Evolutionary conservation across 2,888 invertebrate genomes (phyloP).

Genomic region (Eilema griseolum): DNA sequence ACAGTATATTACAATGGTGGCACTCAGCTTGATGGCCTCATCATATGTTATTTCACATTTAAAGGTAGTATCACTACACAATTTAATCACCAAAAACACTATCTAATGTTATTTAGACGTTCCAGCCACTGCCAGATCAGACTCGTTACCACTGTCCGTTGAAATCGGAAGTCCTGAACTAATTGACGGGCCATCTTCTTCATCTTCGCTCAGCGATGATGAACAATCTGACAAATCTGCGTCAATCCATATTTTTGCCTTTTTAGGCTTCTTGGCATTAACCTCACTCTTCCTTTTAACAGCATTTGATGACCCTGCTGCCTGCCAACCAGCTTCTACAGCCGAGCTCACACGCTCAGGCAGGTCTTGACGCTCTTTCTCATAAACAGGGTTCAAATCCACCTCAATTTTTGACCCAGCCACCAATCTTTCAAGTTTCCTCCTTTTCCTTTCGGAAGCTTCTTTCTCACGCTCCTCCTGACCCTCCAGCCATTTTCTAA

Average conservation of each 20-base stretch:
- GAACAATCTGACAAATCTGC: slow-evolving; percentile 84
- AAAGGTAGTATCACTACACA: too few species aligned
- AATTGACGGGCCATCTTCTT: slow-evolving; percentile 60
- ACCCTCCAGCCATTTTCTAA: slow-evolving; percentile 96
- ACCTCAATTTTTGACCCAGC: slow-evolving; percentile 91
- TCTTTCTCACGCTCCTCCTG: slow-evolving; percentile 94
- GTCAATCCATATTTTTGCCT: slow-evolving; percentile 84
- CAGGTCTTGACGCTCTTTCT: slow-evolving; percentile 91
- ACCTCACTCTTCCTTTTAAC: slow-evolving; percentile 75
- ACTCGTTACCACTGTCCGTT: slow-evolving; percentile 81
- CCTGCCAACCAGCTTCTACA: slow-evolving; percentile 93
- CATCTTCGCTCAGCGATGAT: slow-evolving; percentile 80
- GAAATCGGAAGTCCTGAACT: slow-evolving; percentile 58
- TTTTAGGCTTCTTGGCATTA: slow-evolving; percentile 68
- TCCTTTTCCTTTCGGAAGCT: slow-evolving; percentile 90
- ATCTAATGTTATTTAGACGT: slow-evolving; percentile 13
- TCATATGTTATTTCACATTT: too few species aligned
- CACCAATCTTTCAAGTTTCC: slow-evolving; percentile 92
- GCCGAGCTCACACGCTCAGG: slow-evolving; percentile 95
- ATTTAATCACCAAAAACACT: background rate
- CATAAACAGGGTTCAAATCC: slow-evolving; percentile 93
- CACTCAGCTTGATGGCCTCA: too few species aligned
- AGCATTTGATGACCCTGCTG: slow-evolving; percentile 78
- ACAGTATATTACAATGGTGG: too few species aligned
- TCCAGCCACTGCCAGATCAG: slow-evolving; percentile 63